phyloP scores from a whole-genome alignment of 1,140 invertebrate species.

The Drosophila quadrilineata region DNA sequence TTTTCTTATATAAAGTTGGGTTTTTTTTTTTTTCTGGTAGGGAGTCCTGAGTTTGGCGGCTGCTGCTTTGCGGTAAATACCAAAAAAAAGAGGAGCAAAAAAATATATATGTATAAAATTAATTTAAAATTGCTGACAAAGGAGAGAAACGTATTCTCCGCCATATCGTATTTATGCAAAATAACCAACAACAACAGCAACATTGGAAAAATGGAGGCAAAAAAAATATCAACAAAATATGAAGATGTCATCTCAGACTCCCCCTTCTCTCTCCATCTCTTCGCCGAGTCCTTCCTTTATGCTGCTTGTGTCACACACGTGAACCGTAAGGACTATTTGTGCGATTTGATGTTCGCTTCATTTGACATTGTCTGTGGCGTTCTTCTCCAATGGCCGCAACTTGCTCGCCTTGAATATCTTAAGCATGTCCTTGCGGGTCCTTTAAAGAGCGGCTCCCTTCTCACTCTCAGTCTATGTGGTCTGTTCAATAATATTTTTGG shows the following conservation, averaged over 20 bases:
- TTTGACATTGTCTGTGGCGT: slow-evolving; percentile 1
- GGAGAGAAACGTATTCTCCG: slow-evolving; percentile 34
- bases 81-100: too few relatives aligned
- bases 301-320: too few relatives aligned
- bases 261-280: too few relatives aligned
- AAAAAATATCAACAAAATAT: too few relatives aligned
- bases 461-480: neutral
- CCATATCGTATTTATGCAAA: slow-evolving; percentile 68
- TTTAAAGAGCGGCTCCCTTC: too few relatives aligned
- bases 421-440: neutral
- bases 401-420: neutral
- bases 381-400: neutral
- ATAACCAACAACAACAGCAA: too few relatives aligned
- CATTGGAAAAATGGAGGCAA: slow-evolving; percentile 33
- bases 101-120: too few relatives aligned
- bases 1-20: too few relatives aligned
- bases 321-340: slow-evolving; percentile 6
- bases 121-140: slow-evolving; percentile 74
- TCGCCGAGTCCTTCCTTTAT: too few relatives aligned
- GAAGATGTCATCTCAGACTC: too few relatives aligned
- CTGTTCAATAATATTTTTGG: neutral
- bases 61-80: slow-evolving; percentile 2
- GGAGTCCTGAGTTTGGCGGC: slow-evolving; percentile 6
- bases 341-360: slow-evolving; percentile 1
- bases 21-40: too few relatives aligned